phyloP scores from a whole-genome alignment of 2,888 invertebrate genomes.

The Amorpha juglandis region DNA sequence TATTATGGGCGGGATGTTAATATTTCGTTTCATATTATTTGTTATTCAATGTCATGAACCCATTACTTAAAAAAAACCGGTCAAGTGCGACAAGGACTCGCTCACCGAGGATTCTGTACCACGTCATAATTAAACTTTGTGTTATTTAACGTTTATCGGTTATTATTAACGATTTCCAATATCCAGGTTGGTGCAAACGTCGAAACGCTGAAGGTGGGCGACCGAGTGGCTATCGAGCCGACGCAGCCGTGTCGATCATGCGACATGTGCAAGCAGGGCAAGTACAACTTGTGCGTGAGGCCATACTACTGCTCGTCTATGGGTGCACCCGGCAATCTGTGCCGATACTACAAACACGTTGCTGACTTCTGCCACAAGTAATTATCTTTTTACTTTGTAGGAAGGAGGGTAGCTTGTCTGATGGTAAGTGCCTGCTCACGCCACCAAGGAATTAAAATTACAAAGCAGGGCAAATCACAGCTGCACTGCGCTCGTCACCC shows the following conservation, averaged over 20 bases:
- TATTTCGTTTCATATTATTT: too few relatives aligned
- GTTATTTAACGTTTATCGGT: too few relatives aligned
- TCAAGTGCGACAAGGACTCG: too few relatives aligned
- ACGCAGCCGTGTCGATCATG: slow-evolving; percentile 94
- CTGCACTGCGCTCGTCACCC: too few relatives aligned
- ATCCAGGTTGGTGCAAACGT: slow-evolving; percentile 82
- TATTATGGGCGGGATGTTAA: background rate
- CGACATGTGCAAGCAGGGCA: slow-evolving; percentile 91
- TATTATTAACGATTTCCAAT: background rate
- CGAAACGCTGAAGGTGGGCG: slow-evolving; percentile 87
- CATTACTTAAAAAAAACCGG: too few relatives aligned
- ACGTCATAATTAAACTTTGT: too few relatives aligned
- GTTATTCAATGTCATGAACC: too few relatives aligned
- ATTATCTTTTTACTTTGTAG: slow-evolving; percentile 30
- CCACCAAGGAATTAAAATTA: too few relatives aligned
- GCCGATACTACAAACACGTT: slow-evolving; percentile 93
- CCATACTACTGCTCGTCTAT: slow-evolving; percentile 95
- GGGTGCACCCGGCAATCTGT: slow-evolving; percentile 93
- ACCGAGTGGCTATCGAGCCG: slow-evolving; percentile 97
- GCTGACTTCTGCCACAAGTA: slow-evolving; percentile 94
- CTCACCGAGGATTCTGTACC: too few relatives aligned
- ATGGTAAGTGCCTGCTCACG: too few relatives aligned
- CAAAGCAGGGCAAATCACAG: too few relatives aligned
- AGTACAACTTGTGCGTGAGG: slow-evolving; percentile 94
- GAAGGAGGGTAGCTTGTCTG: background rate